Percentiles rank a stretch among this genome's conserved stretches.
Conservation (phyloP, 2,888 invertebrate genomes). For the Atethmia centrago region DNA sequence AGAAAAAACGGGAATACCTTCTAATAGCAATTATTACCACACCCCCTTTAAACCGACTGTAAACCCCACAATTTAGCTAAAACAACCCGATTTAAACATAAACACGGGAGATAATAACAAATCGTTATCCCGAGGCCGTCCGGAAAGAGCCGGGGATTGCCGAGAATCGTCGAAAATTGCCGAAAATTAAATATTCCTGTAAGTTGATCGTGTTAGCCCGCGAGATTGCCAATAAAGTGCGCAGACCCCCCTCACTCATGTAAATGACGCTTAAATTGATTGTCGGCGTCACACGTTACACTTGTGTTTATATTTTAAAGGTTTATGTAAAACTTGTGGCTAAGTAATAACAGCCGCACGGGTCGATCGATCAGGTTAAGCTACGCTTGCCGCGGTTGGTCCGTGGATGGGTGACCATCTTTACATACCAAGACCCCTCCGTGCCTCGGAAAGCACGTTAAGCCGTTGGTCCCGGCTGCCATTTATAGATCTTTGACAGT, state of each 20-base stretch:
- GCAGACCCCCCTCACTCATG: slow-evolving; percentile 74
- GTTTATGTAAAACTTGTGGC: neutral
- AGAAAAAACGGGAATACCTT: too few species aligned
- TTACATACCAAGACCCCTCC: too few species aligned
- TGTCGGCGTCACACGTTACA: slow-evolving; percentile 52
- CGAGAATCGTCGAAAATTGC: slow-evolving; percentile 80
- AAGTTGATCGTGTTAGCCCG: slow-evolving; percentile 88
- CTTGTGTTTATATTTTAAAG: slow-evolving; percentile 30
- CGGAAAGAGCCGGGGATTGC: slow-evolving; percentile 76
- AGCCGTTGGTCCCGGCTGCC: too few species aligned
- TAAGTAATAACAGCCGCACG: too few species aligned
- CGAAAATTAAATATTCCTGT: slow-evolving; percentile 87
- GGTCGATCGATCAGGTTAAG: too few species aligned
- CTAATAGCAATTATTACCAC: too few species aligned
- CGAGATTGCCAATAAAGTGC: slow-evolving; percentile 88
- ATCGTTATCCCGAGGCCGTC: slow-evolving; percentile 70
- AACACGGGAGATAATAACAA: slow-evolving; percentile 66
- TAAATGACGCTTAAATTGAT: slow-evolving; percentile 82
- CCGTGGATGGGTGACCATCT: too few species aligned
- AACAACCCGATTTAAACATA: slow-evolving; percentile 56
- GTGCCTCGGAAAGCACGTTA: too few species aligned
- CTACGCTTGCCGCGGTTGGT: too few species aligned
- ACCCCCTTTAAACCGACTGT: neutral
- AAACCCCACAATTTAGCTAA: slow-evolving; percentile 36
- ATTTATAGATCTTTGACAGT: too few species aligned